Conservation (phyloP, 2,888 invertebrate genomes). For the Chrysolina oricalcia region DNA sequence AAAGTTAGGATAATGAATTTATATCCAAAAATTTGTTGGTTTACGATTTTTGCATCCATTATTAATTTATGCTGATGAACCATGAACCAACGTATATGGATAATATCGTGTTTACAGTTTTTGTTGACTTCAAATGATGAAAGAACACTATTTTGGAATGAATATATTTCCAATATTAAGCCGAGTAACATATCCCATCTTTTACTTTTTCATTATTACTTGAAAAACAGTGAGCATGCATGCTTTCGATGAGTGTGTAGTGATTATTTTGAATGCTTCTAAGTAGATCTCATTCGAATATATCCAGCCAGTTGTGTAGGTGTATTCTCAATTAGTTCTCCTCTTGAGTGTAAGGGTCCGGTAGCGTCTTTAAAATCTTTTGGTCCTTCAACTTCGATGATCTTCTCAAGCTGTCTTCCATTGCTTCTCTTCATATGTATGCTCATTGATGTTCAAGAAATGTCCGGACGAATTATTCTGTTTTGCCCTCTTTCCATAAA, state of each 20-base stretch:
- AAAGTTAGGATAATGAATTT: too few species aligned
- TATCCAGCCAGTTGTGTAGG: background rate
- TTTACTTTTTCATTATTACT: background rate
- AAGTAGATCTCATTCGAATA: background rate
- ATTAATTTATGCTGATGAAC: too few species aligned
- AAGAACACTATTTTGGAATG: background rate
- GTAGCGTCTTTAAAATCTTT: background rate
- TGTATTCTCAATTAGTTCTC: background rate
- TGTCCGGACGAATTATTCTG: background rate
- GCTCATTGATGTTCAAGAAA: slow-evolving; percentile 4
- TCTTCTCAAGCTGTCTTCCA: background rate
- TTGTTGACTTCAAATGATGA: background rate
- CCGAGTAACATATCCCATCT: background rate
- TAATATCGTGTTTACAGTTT: too few species aligned
- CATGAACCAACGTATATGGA: too few species aligned
- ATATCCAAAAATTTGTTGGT: too few species aligned
- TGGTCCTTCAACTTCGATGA: background rate
- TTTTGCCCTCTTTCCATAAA: background rate
- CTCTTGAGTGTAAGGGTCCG: background rate
- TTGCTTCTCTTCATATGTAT: slow-evolving; percentile 2
- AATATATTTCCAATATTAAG: slow-evolving; percentile 13
- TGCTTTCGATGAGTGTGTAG: slow-evolving; percentile 2
- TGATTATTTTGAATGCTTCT: slow-evolving; percentile 3
- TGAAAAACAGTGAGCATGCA: background rate
- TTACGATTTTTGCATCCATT: too few species aligned